These are phyloP conservation scores for Chesias legatella DNA, from an alignment of 2,888 invertebrate genomes.

Conservation along the genomic window DNA sequence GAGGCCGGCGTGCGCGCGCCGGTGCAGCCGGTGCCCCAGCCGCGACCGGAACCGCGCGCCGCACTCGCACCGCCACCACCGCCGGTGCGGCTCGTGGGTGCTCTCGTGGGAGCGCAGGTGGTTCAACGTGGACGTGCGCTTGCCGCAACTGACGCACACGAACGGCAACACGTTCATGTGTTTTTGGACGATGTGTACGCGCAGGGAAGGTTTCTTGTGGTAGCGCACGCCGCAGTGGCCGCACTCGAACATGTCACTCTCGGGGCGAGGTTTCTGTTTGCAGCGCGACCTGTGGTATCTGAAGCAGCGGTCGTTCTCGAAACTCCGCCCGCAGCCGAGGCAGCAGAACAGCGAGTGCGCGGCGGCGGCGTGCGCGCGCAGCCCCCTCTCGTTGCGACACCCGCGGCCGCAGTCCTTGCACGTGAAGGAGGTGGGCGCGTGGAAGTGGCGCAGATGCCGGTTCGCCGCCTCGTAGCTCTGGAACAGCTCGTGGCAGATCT, in stretches of 20 bases:
- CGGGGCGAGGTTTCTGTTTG: slow-evolving; percentile 13
- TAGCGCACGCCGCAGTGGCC: slow-evolving; percentile 57
- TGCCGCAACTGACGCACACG: slow-evolving; percentile 58
- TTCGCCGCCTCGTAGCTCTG: slow-evolving; percentile 25
- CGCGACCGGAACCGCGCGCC: slow-evolving; percentile 55
- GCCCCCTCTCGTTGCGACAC: slow-evolving; percentile 46
- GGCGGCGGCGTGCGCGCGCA: slow-evolving; percentile 51
- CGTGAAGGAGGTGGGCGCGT: slow-evolving; percentile 30
- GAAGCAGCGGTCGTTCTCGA: slow-evolving; percentile 57
- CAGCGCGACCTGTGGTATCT: slow-evolving; percentile 52
- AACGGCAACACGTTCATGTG: slow-evolving; percentile 59
- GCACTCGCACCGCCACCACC: slow-evolving; percentile 50
- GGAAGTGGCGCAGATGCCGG: slow-evolving; percentile 36
- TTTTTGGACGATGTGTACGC: slow-evolving; percentile 62
- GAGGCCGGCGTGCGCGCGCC: slow-evolving; percentile 60
- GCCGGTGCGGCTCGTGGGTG: slow-evolving; percentile 48
- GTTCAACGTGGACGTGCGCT: slow-evolving; percentile 54
- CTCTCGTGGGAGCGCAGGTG: slow-evolving; percentile 56
- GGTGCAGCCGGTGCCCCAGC: slow-evolving; percentile 55
- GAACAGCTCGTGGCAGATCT: slow-evolving; percentile 48
- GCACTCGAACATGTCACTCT: slow-evolving; percentile 41
- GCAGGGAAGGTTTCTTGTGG: slow-evolving; percentile 57
- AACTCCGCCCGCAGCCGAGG: slow-evolving; percentile 44
- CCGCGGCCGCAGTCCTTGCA: slow-evolving; percentile 53
- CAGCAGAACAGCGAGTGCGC: slow-evolving; percentile 61